These are phyloP conservation scores for Ostrea denselamellosa DNA, from an alignment of 1,140 invertebrate genomes.

Conservation along the genomic window DNA sequence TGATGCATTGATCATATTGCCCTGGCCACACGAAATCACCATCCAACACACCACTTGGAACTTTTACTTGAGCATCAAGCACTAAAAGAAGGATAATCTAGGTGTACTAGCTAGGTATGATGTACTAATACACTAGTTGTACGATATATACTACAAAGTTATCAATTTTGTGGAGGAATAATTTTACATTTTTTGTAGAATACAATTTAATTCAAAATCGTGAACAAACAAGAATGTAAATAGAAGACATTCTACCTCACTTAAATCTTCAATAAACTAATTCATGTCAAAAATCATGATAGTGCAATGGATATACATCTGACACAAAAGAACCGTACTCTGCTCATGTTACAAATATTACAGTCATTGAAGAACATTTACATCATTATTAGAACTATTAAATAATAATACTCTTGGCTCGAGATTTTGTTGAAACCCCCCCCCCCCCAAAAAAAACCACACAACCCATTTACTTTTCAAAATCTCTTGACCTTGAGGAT, in stretches of 20 bases:
- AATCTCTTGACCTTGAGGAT: not conserved
- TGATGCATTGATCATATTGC: slow-evolving; percentile 5
- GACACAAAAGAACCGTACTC: too few relatives aligned
- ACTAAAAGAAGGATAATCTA: not conserved
- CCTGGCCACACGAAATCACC: slow-evolving; percentile 29
- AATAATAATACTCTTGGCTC: too few relatives aligned
- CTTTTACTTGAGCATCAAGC: slow-evolving; percentile 12
- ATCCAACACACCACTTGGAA: slow-evolving; percentile 37
- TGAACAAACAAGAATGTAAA: not conserved
- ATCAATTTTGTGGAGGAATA: not conserved
- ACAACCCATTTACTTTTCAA: not conserved
- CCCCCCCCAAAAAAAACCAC: not conserved
- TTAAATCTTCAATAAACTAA: too few relatives aligned
- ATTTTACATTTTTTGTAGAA: not conserved
- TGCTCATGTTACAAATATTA: too few relatives aligned
- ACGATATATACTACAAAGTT: not conserved
- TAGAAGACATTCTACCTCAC: too few relatives aligned
- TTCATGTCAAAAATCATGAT: too few relatives aligned
- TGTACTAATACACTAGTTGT: too few relatives aligned
- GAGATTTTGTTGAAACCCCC: too few relatives aligned
- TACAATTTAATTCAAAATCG: not conserved
- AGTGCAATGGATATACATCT: too few relatives aligned
- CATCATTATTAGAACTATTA: too few relatives aligned
- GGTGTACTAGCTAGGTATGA: not conserved
- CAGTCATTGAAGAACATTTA: too few relatives aligned